Percentiles rank a stretch among this genome's conserved stretches.
Evolutionary conservation across 1,140 invertebrate genomes (phyloP).

Genomic region (Acromyrmex echinatior): DNA sequence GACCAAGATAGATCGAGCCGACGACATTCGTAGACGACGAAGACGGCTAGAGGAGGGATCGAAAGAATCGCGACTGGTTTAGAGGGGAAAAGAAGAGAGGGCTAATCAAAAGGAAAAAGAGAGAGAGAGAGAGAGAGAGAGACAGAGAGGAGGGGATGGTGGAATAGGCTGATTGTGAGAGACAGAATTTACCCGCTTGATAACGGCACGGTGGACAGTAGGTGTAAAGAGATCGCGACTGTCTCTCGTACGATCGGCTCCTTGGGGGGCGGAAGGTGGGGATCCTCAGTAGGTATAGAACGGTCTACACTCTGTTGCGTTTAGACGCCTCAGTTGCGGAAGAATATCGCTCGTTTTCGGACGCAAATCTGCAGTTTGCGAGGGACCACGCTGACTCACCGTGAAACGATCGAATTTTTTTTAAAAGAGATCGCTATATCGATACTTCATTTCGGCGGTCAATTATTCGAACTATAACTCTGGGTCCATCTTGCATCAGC

Average conservation of each 20-base stretch:
- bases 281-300: slow-evolving; percentile 62
- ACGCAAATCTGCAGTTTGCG: slow-evolving; percentile 74
- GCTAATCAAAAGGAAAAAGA: neutral
- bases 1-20: slow-evolving; percentile 26
- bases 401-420: neutral
- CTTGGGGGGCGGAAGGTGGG: slow-evolving; percentile 74
- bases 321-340: slow-evolving; percentile 78
- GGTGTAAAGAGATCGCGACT: slow-evolving; percentile 55
- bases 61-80: slow-evolving; percentile 26
- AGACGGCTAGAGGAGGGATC: slow-evolving; percentile 2
- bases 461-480: neutral
- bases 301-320: slow-evolving; percentile 65
- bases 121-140: slow-evolving; percentile 19
- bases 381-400: slow-evolving; percentile 30
- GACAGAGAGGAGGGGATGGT: slow-evolving; percentile 24
- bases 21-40: neutral
- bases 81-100: slow-evolving; percentile 24
- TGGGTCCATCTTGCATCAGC: neutral
- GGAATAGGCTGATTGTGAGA: slow-evolving; percentile 55
- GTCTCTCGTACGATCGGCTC: slow-evolving; percentile 66
- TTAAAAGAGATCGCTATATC: neutral
- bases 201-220: slow-evolving; percentile 71
- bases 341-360: slow-evolving; percentile 79
- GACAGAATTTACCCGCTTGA: slow-evolving; percentile 76
- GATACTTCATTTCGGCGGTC: neutral